These are phyloP conservation scores for Typhlomys cinereus DNA, from an alignment of 2,113 vertebrate genomes.

Conservation along the genomic window DNA sequence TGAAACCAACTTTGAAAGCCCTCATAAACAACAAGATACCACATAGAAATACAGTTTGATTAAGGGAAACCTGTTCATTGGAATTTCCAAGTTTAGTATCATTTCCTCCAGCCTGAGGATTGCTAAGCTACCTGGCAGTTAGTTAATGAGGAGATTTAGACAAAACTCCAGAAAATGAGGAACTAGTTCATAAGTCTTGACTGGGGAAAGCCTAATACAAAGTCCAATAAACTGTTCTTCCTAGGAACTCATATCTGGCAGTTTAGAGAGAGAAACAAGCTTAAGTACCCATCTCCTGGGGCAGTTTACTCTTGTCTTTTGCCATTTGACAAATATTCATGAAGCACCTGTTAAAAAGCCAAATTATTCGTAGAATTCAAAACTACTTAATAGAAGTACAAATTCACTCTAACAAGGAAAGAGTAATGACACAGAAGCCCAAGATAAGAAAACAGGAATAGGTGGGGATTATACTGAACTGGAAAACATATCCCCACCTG, in stretches of 20 bases:
- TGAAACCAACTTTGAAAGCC: constrained; percentile 17
- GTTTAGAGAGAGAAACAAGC: not conserved
- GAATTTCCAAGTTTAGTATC: constrained; percentile 45
- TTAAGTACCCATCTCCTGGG: not conserved
- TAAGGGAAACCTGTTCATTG: not conserved
- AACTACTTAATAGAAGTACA: not conserved
- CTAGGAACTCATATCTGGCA: constrained; percentile 9
- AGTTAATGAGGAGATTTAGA: constrained; percentile 53
- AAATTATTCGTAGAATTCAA: not conserved
- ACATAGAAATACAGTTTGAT: not conserved
- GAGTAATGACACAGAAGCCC: not conserved
- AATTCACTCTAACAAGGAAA: not conserved
- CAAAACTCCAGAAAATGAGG: constrained; percentile 67
- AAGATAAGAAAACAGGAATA: not conserved
- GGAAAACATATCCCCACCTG: not conserved
- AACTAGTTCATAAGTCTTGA: constrained; percentile 53
- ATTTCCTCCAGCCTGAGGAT: constrained; percentile 23
- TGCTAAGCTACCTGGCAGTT: constrained; percentile 52
- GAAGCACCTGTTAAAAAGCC: not conserved
- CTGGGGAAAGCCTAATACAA: not conserved
- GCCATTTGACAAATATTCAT: not conserved
- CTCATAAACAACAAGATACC: not conserved
- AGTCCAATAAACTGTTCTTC: constrained; percentile 34
- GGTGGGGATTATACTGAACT: not conserved
- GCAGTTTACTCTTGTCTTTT: not conserved